These are phyloP conservation scores for Grallaria varia DNA, from an alignment of 2,113 vertebrate genomes.

Conservation along the genomic window DNA sequence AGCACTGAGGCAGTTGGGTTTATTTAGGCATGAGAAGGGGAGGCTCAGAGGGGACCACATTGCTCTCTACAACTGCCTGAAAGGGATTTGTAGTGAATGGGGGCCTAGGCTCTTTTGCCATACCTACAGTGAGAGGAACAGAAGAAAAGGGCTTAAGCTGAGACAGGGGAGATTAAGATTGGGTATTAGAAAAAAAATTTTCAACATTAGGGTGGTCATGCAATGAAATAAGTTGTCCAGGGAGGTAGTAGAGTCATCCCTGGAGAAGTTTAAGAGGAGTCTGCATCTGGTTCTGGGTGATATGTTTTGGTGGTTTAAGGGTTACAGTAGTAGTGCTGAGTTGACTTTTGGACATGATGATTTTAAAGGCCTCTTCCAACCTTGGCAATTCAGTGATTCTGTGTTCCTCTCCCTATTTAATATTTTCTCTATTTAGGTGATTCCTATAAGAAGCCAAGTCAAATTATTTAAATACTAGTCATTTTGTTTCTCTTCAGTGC, in stretches of 20 bases:
- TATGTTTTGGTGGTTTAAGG: not conserved
- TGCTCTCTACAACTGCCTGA: too few relatives aligned
- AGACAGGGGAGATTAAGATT: not conserved
- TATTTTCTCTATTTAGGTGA: not conserved
- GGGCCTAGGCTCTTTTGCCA: not conserved
- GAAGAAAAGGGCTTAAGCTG: not conserved
- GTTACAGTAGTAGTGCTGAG: not conserved
- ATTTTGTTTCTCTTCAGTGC: not conserved
- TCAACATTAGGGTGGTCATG: not conserved
- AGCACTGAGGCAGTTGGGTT: too few relatives aligned
- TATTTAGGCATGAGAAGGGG: not conserved
- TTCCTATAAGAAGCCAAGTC: not conserved
- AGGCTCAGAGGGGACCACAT: not conserved
- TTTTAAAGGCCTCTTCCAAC: not conserved
- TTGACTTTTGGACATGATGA: not conserved
- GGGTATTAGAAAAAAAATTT: not conserved
- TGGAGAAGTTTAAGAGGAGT: not conserved
- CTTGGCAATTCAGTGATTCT: not conserved
- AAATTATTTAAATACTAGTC: not conserved
- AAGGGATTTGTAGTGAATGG: not conserved
- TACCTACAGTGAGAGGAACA: not conserved
- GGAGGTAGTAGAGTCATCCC: not conserved
- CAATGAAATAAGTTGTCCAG: not conserved
- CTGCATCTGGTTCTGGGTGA: accelerated
- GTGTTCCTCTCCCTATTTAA: not conserved